phyloP scores from a whole-genome alignment of 2,113 vertebrate species.

The Empidonax traillii region DNA sequence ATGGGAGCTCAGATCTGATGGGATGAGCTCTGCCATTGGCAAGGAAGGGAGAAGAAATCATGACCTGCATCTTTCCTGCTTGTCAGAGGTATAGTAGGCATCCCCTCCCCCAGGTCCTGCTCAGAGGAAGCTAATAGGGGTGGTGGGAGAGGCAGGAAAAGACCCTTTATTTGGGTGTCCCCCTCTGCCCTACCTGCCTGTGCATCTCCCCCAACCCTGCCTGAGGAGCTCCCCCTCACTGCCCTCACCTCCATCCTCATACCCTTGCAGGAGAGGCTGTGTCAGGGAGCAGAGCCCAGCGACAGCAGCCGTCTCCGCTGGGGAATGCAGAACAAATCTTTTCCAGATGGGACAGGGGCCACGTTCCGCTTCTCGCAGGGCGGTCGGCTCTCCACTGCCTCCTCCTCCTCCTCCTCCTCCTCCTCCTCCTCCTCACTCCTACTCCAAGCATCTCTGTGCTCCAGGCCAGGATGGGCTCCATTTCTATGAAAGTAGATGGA shows the following conservation, averaged over 20 bases:
- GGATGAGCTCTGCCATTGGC: background rate
- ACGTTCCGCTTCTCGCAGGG: background rate
- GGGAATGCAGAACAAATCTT: constrained; percentile 78
- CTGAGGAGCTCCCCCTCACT: background rate
- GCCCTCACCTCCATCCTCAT: background rate
- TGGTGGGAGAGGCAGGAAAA: background rate
- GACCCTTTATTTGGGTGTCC: background rate
- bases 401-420: background rate
- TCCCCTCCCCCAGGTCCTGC: background rate
- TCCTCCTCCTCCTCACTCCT: background rate
- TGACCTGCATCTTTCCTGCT: background rate
- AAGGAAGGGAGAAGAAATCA: background rate
- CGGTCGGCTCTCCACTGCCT: background rate
- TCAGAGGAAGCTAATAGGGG: background rate
- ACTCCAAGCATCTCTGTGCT: background rate
- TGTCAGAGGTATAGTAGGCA: background rate
- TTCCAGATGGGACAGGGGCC: constrained; percentile 68
- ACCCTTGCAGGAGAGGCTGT: background rate
- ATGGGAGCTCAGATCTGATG: background rate
- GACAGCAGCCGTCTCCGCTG: background rate
- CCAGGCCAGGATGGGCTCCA: rapidly evolving
- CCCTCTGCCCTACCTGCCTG: background rate
- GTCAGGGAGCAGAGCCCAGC: background rate
- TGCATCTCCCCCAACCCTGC: background rate
- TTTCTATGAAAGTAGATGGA: constrained; percentile 13